These are phyloP conservation scores for Cistogaster globosa DNA, from an alignment of 2,888 invertebrate genomes.

Conservation along the genomic window DNA sequence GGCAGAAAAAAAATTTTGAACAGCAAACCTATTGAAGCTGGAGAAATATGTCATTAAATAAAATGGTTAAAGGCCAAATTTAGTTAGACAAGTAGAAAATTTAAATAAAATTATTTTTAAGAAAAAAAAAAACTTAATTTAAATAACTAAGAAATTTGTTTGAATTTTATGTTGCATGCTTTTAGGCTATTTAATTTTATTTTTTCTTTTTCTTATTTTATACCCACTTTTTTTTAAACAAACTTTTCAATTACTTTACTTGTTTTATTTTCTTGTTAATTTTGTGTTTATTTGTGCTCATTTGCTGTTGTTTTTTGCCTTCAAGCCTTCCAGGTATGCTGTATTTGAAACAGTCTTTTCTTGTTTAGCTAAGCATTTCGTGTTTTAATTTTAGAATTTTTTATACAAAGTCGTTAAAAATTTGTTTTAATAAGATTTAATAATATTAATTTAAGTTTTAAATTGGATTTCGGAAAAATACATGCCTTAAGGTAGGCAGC, in stretches of 20 bases:
- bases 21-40: background rate
- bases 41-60: slow-evolving; percentile 28
- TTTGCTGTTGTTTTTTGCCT: background rate
- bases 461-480: slow-evolving; percentile 9
- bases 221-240: background rate
- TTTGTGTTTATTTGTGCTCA: slow-evolving; percentile 1
- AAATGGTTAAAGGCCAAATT: slow-evolving; percentile 64
- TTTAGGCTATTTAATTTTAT: slow-evolving; percentile 36
- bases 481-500: slow-evolving; percentile 44
- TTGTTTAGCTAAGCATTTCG: slow-evolving; percentile 24
- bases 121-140: background rate
- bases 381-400: background rate
- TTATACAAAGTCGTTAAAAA: background rate
- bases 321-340: slow-evolving; percentile 56
- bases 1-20: background rate
- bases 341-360: slow-evolving; percentile 18
- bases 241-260: slow-evolving; percentile 40
- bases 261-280: slow-evolving; percentile 2
- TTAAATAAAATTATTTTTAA: slow-evolving; percentile 25
- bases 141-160: slow-evolving; percentile 7
- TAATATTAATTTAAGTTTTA: slow-evolving; percentile 47
- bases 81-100: slow-evolving; percentile 57
- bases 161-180: slow-evolving; percentile 24
- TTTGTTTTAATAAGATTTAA: background rate
- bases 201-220: background rate